These are phyloP conservation scores for Aspidiotus rigidus DNA, from an alignment of 2,888 invertebrate genomes.

Conservation along the genomic window DNA sequence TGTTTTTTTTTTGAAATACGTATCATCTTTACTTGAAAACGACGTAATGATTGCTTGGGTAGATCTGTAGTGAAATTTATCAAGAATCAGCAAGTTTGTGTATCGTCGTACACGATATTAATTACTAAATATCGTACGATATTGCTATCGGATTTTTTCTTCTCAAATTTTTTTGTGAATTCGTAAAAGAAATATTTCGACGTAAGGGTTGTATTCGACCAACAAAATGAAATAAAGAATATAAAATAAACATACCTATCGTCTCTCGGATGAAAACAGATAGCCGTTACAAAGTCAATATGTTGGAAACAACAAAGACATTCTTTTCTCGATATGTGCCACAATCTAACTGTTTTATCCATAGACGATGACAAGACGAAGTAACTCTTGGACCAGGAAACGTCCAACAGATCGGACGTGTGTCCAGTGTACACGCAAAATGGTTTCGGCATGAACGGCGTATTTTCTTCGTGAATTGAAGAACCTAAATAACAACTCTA, in stretches of 20 bases:
- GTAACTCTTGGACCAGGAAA: conserved; percentile 98
- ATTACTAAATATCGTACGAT: too few species aligned
- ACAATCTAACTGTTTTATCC: conserved; percentile 94
- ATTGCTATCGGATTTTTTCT: too few species aligned
- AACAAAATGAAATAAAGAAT: background rate
- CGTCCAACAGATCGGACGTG: conserved; percentile 89
- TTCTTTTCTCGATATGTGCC: conserved; percentile 95
- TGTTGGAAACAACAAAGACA: conserved; percentile 98
- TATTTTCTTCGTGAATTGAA: conserved; percentile 46
- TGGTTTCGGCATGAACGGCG: conserved; percentile 77
- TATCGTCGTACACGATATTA: too few species aligned
- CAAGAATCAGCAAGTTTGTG: too few species aligned
- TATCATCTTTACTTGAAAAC: too few species aligned
- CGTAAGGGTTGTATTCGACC: background rate
- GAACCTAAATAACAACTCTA: conserved; percentile 41
- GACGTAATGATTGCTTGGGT: too few species aligned
- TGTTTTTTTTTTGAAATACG: too few species aligned
- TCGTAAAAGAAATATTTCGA: too few species aligned
- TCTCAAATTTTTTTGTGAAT: background rate
- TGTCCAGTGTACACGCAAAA: conserved; percentile 91
- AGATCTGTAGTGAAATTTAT: too few species aligned
- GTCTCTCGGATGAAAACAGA: conserved; percentile 92
- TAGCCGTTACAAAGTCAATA: conserved; percentile 97
- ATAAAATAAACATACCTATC: conserved; percentile 50
- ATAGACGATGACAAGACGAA: conserved; percentile 95